Percentiles rank a stretch among this genome's conserved stretches.
These are phyloP conservation scores for Rhopalosiphum maidis DNA, from an alignment of 1,140 invertebrate species.

Conservation along the genomic window DNA sequence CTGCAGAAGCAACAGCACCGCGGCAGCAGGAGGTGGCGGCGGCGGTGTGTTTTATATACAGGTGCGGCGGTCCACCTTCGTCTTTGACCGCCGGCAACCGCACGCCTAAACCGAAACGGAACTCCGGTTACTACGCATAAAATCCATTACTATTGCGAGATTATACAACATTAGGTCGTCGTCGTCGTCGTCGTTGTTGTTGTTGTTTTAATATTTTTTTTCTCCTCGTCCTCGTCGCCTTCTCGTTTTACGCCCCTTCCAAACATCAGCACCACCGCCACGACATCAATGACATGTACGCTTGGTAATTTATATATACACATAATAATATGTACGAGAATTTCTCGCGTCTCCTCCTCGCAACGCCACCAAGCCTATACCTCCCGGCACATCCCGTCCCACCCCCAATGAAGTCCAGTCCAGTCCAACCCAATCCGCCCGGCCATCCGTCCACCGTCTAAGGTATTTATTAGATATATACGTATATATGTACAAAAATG, in stretches of 20 bases:
- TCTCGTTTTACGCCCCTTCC: constrained; percentile 38
- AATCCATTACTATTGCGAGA: constrained; percentile 53
- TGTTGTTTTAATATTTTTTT: constrained; percentile 21
- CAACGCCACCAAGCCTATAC: not conserved
- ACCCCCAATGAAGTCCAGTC: not conserved
- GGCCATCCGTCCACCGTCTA: not conserved
- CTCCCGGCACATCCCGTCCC: not conserved
- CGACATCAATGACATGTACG: not conserved
- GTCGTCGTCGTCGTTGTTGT: constrained; percentile 24
- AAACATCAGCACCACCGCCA: not conserved
- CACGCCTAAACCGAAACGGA: constrained; percentile 54
- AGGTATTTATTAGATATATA: no score
- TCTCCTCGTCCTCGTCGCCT: not conserved
- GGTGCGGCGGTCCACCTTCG: constrained; percentile 56
- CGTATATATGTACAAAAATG: not conserved
- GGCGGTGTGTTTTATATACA: constrained; percentile 31
- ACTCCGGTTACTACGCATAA: constrained; percentile 54
- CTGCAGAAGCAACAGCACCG: constrained; percentile 6
- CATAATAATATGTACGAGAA: not conserved
- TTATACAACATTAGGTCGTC: constrained; percentile 42
- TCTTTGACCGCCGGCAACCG: constrained; percentile 51
- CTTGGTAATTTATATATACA: not conserved
- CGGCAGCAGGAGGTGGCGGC: not conserved
- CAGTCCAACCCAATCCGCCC: not conserved
- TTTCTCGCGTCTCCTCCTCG: not conserved